A percentile compares a stretch with the other conserved stretches of the same genome.
Evolutionary conservation across 2,888 invertebrate species (phyloP).

Genomic region (Acanthosepion lycidas): DNA sequence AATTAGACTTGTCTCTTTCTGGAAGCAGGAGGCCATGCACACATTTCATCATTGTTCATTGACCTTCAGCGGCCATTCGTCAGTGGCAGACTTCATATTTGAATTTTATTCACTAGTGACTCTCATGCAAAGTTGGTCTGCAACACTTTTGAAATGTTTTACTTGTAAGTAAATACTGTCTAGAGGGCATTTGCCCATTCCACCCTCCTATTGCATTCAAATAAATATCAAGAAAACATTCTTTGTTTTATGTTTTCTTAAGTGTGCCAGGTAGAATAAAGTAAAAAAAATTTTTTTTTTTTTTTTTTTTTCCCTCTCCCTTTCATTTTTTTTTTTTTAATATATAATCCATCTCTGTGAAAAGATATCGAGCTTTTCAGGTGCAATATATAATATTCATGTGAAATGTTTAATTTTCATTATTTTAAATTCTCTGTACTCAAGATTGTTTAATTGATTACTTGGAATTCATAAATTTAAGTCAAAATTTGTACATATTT

Average conservation of each 20-base stretch:
- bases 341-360: too few species aligned
- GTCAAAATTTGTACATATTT: neutral
- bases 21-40: neutral
- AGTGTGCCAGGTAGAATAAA: neutral
- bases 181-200: slow-evolving; percentile 35
- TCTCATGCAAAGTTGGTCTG: slow-evolving; percentile 35
- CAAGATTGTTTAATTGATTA: neutral
- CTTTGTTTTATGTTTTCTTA: neutral
- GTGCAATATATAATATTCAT: neutral
- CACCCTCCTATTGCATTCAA: slow-evolving; percentile 24
- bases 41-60: neutral
- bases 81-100: neutral
- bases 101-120: slow-evolving; percentile 39
- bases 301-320: neutral
- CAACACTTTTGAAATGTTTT: neutral
- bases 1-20: neutral
- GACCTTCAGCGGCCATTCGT: neutral
- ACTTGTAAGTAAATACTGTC: neutral
- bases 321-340: neutral
- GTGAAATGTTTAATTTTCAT: neutral
- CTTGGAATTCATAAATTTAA: neutral
- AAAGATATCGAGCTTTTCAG: too few species aligned
- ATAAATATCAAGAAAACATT: slow-evolving; percentile 17
- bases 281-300: neutral
- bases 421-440: neutral